These are phyloP conservation scores for Pica pica DNA, from an alignment of 2,113 vertebrate genomes.

Conservation along the genomic window DNA sequence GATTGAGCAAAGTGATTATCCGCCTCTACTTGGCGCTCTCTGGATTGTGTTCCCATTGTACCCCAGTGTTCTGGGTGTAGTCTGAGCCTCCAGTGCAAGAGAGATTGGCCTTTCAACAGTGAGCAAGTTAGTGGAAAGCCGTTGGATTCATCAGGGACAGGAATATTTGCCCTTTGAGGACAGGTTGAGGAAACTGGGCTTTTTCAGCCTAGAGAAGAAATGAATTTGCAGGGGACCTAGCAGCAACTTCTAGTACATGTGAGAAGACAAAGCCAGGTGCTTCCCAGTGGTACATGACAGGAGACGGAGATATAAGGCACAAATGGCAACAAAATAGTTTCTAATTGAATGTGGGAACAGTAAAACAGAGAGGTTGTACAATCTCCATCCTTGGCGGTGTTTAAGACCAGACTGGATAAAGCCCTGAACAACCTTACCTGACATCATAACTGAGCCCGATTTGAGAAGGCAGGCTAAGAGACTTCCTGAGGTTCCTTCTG, in stretches of 20 bases:
- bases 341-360: neutral
- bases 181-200: neutral
- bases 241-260: neutral
- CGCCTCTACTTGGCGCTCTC: neutral
- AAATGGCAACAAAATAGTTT: neutral
- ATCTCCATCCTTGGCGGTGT: neutral
- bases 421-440: neutral
- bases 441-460: neutral
- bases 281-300: neutral
- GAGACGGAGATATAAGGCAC: rapidly evolving
- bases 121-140: neutral
- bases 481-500: neutral
- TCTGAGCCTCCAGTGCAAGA: neutral
- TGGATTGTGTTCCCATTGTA: neutral
- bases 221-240: neutral
- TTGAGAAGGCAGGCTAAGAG: neutral
- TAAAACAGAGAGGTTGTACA: neutral
- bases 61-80: neutral
- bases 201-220: neutral
- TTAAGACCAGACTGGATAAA: neutral
- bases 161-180: neutral
- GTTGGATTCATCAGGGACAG: neutral
- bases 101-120: neutral
- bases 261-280: neutral
- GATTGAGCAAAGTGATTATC: neutral